Base-by-base conservation (phyloP, 2,888 invertebrate species). In the Adelphocoris suturalis region DNA sequence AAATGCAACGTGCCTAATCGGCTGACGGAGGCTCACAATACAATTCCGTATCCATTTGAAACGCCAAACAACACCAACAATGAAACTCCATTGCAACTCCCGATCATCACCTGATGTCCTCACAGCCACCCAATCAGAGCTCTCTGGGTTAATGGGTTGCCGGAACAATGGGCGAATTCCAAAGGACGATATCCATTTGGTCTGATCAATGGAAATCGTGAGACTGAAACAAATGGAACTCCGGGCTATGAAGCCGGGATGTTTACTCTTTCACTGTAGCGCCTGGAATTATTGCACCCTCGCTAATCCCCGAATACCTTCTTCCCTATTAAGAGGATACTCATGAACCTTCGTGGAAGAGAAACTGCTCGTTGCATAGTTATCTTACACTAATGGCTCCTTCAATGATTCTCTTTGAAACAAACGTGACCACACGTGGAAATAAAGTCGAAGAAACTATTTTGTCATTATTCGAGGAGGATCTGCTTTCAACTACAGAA, bases 151-250 rank as follows among this genome's bases (percentile, higher is more conserved):
- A 68, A 68, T 68, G 23, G 68, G 68, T 68, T 68, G 68, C 68
- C 68, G 13, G 68, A 68, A 68, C 68, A 68, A 68, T 68, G 13
- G 68, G 23, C 27, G 68, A 19, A 68, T 23, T 68, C 68, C 68
- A 23, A 9, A 68, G 68, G 68, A 23, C 27, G 68, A 68, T 68
- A 68, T 68, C 23, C 68, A 68, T 68, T 68, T 68, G 68, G 68
- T 11, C 68, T 27, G 68, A 68, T 68, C 68, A 68, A 68, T 68
- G 27, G 68, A 68, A 68, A 13, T 68, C 68, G 68, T 68, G 68
- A 68, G 23, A 12, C 27, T 23, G 1, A 27, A 27, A 68, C 68
- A 68, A 68, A 68, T 68, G 68, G 68, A 68, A 68, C 23, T 68
- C 27, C 0, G 19, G 68, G 23, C 68, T 23, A 68, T 68, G 12